Evolutionary conservation across 2,113 vertebrate genomes (phyloP).

Genomic region (Ornithorhynchus anatinus): DNA sequence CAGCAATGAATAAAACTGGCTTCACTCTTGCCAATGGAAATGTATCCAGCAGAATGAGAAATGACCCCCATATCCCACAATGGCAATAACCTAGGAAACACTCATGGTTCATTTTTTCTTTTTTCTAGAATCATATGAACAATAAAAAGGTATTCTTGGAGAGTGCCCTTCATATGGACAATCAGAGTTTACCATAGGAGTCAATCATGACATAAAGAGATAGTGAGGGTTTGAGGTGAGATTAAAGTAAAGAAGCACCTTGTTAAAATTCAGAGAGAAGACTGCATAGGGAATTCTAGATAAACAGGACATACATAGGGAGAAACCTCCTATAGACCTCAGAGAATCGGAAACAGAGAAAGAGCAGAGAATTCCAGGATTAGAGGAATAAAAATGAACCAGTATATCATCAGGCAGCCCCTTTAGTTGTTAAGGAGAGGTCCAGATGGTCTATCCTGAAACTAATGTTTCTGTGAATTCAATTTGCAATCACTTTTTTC

Average conservation of each 20-base stretch:
- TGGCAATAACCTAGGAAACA: background rate
- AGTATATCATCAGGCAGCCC: background rate
- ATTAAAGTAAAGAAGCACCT: slow-evolving; percentile 14
- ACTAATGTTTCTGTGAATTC: slow-evolving; percentile 13
- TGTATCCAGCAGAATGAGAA: background rate
- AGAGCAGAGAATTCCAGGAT: background rate
- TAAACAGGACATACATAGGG: background rate
- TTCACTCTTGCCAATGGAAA: background rate
- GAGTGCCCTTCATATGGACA: background rate
- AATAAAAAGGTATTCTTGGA: too few species aligned
- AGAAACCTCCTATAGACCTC: background rate
- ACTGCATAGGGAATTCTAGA: background rate
- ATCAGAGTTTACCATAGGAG: background rate
- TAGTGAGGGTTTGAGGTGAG: background rate
- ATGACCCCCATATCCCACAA: background rate
- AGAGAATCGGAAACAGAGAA: background rate
- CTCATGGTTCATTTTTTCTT: background rate
- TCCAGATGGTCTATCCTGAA: background rate
- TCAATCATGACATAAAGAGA: background rate
- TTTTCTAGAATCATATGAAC: background rate
- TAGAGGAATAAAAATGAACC: background rate
- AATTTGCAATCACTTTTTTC: background rate
- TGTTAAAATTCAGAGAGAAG: slow-evolving; percentile 8
- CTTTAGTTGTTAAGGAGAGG: background rate
- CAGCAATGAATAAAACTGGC: background rate